These are phyloP conservation scores for Diorhabda elongata DNA, from an alignment of 1,140 invertebrate genomes.

Conservation along the genomic window DNA sequence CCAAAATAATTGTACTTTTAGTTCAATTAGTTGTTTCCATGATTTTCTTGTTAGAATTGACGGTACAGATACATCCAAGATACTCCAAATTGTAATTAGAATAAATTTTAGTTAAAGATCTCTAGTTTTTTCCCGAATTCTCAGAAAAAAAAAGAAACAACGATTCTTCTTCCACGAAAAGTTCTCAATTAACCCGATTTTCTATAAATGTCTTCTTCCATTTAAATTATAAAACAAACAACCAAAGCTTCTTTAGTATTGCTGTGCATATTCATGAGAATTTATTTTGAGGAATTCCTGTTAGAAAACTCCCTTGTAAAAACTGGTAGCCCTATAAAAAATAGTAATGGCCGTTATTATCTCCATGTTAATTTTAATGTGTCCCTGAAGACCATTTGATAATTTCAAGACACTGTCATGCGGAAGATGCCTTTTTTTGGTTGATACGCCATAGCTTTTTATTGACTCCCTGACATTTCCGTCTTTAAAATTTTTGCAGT, in stretches of 20 bases:
- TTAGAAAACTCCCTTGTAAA: not conserved
- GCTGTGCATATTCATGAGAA: not conserved
- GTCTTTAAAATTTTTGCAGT: conserved; percentile 43
- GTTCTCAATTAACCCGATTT: too few species aligned
- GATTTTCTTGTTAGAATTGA: too few species aligned
- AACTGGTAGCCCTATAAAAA: not conserved
- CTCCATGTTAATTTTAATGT: conserved; percentile 28
- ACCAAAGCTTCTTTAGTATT: not conserved
- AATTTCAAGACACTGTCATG: conserved; percentile 32
- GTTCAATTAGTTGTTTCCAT: too few species aligned
- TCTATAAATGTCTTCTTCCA: too few species aligned
- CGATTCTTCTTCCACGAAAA: too few species aligned
- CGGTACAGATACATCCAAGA: too few species aligned
- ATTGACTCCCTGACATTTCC: conserved; percentile 53
- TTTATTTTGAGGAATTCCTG: not conserved
- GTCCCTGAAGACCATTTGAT: conserved; percentile 28
- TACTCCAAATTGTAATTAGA: too few species aligned
- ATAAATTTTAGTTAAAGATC: too few species aligned
- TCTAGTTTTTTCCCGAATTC: too few species aligned
- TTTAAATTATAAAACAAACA: not conserved
- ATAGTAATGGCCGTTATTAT: conserved; percentile 4
- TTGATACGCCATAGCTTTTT: conserved; percentile 51
- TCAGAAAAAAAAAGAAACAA: too few species aligned
- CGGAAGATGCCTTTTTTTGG: conserved; percentile 33
- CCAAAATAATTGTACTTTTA: too few species aligned